These are phyloP conservation scores for Cettia cetti DNA, from an alignment of 2,113 vertebrate species.

Conservation along the genomic window DNA sequence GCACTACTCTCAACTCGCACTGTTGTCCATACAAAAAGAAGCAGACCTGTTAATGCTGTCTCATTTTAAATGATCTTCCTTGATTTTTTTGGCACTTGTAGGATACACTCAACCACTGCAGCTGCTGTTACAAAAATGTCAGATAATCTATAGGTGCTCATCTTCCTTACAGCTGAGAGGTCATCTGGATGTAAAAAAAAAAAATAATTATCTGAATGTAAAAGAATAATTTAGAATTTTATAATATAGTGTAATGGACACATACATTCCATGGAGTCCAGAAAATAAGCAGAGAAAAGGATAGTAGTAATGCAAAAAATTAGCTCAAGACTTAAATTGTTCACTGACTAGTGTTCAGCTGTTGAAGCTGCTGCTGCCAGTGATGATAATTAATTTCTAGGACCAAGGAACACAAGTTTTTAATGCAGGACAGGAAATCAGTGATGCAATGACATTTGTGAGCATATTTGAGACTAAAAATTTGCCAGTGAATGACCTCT, in stretches of 20 bases:
- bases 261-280: background rate
- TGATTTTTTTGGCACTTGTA: background rate
- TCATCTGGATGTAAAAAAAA: background rate
- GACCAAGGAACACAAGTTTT: background rate
- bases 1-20: background rate
- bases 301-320: background rate
- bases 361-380: background rate
- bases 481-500: background rate
- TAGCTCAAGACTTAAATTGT: background rate
- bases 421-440: background rate
- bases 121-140: background rate
- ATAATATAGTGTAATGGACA: background rate
- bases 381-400: background rate
- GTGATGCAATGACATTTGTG: background rate
- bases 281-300: background rate
- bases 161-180: background rate
- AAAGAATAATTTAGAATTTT: background rate
- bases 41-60: background rate
- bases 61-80: background rate
- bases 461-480: background rate
- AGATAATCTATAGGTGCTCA: background rate
- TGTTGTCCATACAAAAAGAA: background rate
- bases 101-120: background rate
- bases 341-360: background rate
- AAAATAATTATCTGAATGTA: background rate